phyloP scores from a whole-genome alignment of 2,113 vertebrate genomes.

The Actenoides lindsayi region DNA sequence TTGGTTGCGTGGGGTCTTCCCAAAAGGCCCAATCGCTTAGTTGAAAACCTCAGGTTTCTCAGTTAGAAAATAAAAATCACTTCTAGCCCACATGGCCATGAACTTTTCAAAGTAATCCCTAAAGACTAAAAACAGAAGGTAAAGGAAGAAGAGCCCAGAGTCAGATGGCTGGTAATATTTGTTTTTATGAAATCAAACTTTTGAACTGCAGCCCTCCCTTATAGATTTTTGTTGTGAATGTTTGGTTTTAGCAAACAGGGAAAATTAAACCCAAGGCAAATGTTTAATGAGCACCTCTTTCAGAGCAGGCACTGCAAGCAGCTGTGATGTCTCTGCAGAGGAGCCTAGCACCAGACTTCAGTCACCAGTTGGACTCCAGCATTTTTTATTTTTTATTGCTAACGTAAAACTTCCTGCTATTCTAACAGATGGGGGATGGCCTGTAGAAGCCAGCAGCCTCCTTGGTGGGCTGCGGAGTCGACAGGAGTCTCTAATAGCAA shows the following conservation, averaged over 20 bases:
- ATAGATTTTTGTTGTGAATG: neutral
- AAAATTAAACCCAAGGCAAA: constrained; percentile 64
- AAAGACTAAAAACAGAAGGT: neutral
- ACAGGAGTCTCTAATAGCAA: constrained; percentile 58
- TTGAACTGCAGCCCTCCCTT: neutral
- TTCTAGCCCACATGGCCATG: neutral
- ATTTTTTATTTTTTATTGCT: constrained; percentile 67
- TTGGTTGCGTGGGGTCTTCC: neutral
- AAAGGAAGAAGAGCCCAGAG: neutral
- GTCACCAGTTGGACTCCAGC: constrained; percentile 67
- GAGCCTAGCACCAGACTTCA: constrained; percentile 56
- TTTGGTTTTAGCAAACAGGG: constrained; percentile 17
- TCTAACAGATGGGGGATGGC: constrained; percentile 62
- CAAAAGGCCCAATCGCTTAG: neutral
- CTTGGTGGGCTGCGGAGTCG: constrained; percentile 47
- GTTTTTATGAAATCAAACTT: constrained; percentile 23
- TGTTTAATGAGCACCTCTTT: constrained; percentile 61
- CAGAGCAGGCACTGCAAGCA: constrained; percentile 42
- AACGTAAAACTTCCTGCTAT: constrained; percentile 64
- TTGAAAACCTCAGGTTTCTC: neutral
- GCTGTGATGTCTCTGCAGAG: constrained; percentile 50
- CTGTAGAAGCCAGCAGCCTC: constrained; percentile 54
- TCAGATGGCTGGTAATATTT: neutral
- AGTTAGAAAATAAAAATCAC: neutral
- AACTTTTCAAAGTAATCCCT: neutral